A percentile compares a stretch with the other conserved stretches of the same genome.
phyloP scores from a whole-genome alignment of 2,113 vertebrate genomes.

The Oncorhynchus masou region DNA sequence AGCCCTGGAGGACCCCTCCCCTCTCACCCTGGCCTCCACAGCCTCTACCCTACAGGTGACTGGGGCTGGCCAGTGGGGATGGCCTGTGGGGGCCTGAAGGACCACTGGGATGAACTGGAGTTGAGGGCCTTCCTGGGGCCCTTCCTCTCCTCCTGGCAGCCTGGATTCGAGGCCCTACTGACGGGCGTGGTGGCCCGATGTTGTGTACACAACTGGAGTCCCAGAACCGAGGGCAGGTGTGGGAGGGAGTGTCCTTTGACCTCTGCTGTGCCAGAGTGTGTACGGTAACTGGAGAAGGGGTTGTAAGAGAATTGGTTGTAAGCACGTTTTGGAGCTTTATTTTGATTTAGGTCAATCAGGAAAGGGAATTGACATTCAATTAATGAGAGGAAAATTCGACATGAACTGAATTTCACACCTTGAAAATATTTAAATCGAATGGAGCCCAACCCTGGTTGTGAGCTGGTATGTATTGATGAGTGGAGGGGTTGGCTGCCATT shows the following conservation, averaged over 20 bases:
- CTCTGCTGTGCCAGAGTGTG: slow-evolving; percentile 14
- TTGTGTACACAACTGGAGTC: slow-evolving; percentile 19
- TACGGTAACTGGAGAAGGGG: slow-evolving; percentile 27
- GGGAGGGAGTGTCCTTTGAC: slow-evolving; percentile 31
- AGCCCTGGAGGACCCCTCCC: slow-evolving; percentile 23
- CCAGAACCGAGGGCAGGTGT: slow-evolving; percentile 15
- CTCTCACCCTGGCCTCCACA: slow-evolving; percentile 37
- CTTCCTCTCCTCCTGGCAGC: slow-evolving; percentile 12
- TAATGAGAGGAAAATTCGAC: no score
- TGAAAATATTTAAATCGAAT: no score
- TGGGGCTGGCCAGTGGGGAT: slow-evolving; percentile 32
- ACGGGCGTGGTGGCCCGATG: slow-evolving; percentile 14
- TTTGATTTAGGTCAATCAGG: no score
- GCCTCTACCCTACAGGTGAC: slow-evolving; percentile 31
- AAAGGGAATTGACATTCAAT: background rate
- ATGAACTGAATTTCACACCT: no score
- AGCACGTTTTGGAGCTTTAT: background rate
- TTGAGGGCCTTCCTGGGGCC: slow-evolving; percentile 24
- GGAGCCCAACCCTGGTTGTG: no score
- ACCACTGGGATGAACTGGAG: slow-evolving; percentile 19
- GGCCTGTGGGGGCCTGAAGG: slow-evolving; percentile 8
- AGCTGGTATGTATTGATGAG: no score
- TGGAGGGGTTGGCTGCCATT: no score
- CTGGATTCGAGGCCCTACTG: slow-evolving; percentile 14
- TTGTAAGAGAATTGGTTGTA: slow-evolving; percentile 23